Evolutionary conservation across 2,888 invertebrate species (phyloP).

Genomic region (Thera britannica): DNA sequence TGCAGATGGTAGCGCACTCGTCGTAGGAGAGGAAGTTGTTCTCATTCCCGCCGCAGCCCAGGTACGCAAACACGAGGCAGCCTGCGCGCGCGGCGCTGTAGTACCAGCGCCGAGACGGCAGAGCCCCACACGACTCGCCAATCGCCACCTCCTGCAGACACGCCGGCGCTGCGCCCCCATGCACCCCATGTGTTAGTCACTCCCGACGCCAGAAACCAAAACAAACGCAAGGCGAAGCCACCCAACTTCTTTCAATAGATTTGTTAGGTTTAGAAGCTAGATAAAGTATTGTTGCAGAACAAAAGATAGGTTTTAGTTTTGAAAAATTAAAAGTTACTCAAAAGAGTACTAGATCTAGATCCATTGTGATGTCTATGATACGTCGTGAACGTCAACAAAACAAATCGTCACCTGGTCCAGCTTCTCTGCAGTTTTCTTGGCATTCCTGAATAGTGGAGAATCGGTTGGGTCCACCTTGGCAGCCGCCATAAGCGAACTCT

Average conservation of each 20-base stretch:
- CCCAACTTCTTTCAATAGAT: not conserved
- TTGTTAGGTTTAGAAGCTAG: not conserved
- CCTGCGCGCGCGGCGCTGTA: constrained; percentile 88
- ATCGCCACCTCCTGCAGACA: constrained; percentile 63
- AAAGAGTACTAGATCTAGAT: no score
- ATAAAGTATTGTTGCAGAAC: constrained; percentile 1
- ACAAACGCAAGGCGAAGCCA: constrained; percentile 8
- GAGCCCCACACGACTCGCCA: constrained; percentile 52
- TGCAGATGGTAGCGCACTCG: constrained; percentile 84
- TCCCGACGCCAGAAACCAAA: constrained; percentile 1
- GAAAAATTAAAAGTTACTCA: not conserved
- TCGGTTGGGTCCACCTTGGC: constrained; percentile 93
- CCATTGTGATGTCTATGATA: not conserved
- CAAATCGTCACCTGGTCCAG: constrained; percentile 59
- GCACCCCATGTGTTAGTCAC: constrained; percentile 45
- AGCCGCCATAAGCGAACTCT: constrained; percentile 92
- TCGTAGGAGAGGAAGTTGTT: constrained; percentile 92
- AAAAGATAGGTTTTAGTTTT: not conserved
- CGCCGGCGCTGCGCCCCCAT: constrained; percentile 59
- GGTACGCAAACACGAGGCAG: constrained; percentile 92
- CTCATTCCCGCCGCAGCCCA: constrained; percentile 94
- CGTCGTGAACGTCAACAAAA: not conserved
- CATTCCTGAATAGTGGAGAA: constrained; percentile 91
- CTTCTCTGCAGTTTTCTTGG: constrained; percentile 86
- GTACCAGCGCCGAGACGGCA: constrained; percentile 87